Evolutionary conservation across 2,888 invertebrate genomes (phyloP).

Genomic region (Agriopis aurantiaria): DNA sequence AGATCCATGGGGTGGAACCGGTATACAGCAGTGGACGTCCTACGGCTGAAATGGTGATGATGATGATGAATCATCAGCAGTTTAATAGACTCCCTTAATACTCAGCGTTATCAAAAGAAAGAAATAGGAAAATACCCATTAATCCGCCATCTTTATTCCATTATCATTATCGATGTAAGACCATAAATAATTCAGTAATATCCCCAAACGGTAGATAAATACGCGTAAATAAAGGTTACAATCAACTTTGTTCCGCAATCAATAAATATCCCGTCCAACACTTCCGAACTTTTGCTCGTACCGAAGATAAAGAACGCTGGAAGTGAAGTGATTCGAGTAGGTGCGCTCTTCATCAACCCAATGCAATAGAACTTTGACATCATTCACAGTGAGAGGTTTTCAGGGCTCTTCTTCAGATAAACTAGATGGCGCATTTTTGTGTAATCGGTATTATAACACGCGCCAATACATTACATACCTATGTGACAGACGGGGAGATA

Average conservation of each 20-base stretch:
- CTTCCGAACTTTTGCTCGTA: conserved; percentile 46
- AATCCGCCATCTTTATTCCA: conserved; percentile 10
- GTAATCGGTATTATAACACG: too few relatives aligned
- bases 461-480: too few relatives aligned
- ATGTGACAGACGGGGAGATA: too few relatives aligned
- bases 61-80: too few relatives aligned
- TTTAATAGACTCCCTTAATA: neutral
- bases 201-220: conserved; percentile 46
- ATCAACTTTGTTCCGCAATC: conserved; percentile 52
- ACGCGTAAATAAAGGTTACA: conserved; percentile 43
- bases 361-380: neutral
- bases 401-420: too few relatives aligned
- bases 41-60: too few relatives aligned
- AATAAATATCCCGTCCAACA: conserved; percentile 57
- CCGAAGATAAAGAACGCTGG: conserved; percentile 3
- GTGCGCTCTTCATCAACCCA: neutral
- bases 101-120: conserved; percentile 1
- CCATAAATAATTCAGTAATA: conserved; percentile 18
- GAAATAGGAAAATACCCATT: neutral
- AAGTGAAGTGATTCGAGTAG: conserved; percentile 19
- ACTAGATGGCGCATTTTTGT: too few relatives aligned
- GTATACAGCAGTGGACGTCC: too few relatives aligned
- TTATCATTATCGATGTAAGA: conserved; percentile 8
- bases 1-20: too few relatives aligned
- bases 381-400: too few relatives aligned